A percentile compares a stretch with the other conserved stretches of the same genome.
Evolutionary conservation across 2,797 vertebrate species (phyloP).

Genomic region (Cynopterus sphinx): DNA sequence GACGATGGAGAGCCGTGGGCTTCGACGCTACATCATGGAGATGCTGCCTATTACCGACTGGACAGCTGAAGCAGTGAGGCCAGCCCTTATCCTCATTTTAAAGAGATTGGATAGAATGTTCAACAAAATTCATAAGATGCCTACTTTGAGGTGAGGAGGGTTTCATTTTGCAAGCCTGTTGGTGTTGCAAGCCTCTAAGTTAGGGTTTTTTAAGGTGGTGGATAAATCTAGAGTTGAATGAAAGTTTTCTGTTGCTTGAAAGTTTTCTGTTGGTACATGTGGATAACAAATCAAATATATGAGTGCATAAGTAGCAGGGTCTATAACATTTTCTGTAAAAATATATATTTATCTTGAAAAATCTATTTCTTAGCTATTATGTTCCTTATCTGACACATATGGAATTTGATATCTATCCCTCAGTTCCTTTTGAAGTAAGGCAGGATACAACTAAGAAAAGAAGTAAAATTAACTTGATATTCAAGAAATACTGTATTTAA

Average conservation of each 20-base stretch:
- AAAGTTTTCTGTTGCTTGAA: not conserved
- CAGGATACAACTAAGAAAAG: not conserved
- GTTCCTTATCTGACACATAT: not conserved
- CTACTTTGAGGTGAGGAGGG: slow-evolving; percentile 95
- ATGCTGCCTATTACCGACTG: slow-evolving; percentile 99
- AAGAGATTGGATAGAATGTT: slow-evolving; percentile 99
- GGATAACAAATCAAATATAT: slow-evolving; percentile 7
- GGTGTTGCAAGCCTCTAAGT: slow-evolving; percentile 79
- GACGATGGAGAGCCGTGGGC: slow-evolving; percentile 98
- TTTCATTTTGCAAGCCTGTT: slow-evolving; percentile 54
- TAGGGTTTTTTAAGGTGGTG: slow-evolving; percentile 65
- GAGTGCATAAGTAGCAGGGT: not conserved
- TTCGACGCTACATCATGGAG: slow-evolving; percentile 97
- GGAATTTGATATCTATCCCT: not conserved
- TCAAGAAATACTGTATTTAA: not conserved
- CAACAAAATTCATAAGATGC: slow-evolving; percentile 99
- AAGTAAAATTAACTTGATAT: not conserved
- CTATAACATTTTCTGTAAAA: slow-evolving; percentile 31
- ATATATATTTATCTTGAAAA: not conserved
- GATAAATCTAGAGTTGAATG: slow-evolving; percentile 37
- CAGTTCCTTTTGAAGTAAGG: not conserved
- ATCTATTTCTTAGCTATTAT: not conserved
- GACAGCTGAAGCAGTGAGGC: slow-evolving; percentile 96
- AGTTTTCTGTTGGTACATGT: slow-evolving; percentile 61
- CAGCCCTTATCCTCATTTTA: slow-evolving; percentile 98